These are phyloP conservation scores for Apomyelois bistriatella DNA, from an alignment of 2,888 invertebrate species.

Conservation along the genomic window DNA sequence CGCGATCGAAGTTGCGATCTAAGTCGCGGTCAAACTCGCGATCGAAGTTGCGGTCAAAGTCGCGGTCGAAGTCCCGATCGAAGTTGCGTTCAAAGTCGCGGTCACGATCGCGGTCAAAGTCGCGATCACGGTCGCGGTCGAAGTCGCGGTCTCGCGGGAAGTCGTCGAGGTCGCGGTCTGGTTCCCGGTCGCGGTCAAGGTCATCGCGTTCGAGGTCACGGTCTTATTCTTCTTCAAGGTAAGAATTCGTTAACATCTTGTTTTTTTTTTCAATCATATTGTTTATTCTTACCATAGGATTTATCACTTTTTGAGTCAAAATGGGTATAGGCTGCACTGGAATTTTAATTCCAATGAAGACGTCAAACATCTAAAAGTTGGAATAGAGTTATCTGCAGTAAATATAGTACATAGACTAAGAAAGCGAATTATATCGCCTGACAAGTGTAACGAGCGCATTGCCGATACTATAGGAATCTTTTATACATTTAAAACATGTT, in stretches of 20 bases:
- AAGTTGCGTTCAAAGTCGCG: slow-evolving; percentile 57
- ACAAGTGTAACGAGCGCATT: too few species aligned
- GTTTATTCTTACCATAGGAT: too few species aligned
- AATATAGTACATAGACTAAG: too few species aligned
- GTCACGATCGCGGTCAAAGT: slow-evolving; percentile 43
- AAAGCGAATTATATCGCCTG: too few species aligned
- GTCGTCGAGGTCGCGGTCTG: slow-evolving; percentile 25
- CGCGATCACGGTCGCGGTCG: slow-evolving; percentile 29
- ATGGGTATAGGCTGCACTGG: too few species aligned
- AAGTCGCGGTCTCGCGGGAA: slow-evolving; percentile 32
- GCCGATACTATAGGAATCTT: too few species aligned
- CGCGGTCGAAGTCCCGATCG: slow-evolving; percentile 30
- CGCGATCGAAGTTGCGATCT: slow-evolving; percentile 30
- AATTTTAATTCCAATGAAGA: too few species aligned
- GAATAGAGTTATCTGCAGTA: too few species aligned
- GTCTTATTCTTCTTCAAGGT: slow-evolving; percentile 75
- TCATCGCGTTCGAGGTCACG: slow-evolving; percentile 54
- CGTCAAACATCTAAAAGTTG: too few species aligned
- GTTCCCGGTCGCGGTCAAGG: slow-evolving; percentile 42
- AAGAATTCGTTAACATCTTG: slow-evolving; percentile 13
- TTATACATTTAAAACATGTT: too few species aligned
- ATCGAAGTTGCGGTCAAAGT: slow-evolving; percentile 30
- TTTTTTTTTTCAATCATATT: background rate
- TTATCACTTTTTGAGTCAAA: too few species aligned
- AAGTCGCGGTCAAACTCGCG: slow-evolving; percentile 32